Base-by-base conservation (phyloP, 2,113 vertebrate species). In the Xiphophorus maculatus region DNA sequence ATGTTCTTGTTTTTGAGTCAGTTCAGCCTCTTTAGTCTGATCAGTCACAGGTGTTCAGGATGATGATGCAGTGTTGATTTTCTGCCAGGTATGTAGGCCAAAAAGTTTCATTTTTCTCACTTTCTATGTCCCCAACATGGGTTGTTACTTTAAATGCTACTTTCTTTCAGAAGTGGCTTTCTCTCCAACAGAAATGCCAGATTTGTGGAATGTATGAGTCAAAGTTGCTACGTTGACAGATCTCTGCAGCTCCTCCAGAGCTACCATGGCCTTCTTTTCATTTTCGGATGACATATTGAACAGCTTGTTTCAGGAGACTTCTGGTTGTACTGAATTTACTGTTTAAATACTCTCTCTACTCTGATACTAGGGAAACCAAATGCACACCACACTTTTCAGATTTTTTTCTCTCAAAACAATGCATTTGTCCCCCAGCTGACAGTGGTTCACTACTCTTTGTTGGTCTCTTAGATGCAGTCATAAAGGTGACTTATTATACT, bases 11-110 rank as follows among this genome's bases (percentile, higher is more conserved):
- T 48, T 42, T 44, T 69, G 42, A 48, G 42, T 32, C 14, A 48
- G 30, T 60, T 30, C 42, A 58, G 44, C 51, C 66, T 67, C 28
- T 66, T 60, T n/a, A 64, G 74, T 54, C 51, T n/a, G 48, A 1
- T 54, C 48, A 54, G 19, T 7, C 48, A 51, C 19, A 22, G 22
- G 44, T 51, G 44, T 17, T 17, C 19, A 51, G 14, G 44, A 4
- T 17, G 44, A 51, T 19, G 44, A 22, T 54, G 48, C 48, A 54
- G 48, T 54, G 19, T 22, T 6, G 15, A 19, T 6, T 54, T 54
- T 54, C 19, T 14, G 40, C 14, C 13, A 42, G 13, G 40, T 14
- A 42, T 15, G 40, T 1, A 3, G 13, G 12, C 13, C 40, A 3
- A 42, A 42, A 42, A 15, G 40, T 48, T 48, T 19, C 5, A 48